These are phyloP conservation scores for Antidorcas marsupialis DNA, from an alignment of 2,113 vertebrate genomes.

Conservation along the genomic window DNA sequence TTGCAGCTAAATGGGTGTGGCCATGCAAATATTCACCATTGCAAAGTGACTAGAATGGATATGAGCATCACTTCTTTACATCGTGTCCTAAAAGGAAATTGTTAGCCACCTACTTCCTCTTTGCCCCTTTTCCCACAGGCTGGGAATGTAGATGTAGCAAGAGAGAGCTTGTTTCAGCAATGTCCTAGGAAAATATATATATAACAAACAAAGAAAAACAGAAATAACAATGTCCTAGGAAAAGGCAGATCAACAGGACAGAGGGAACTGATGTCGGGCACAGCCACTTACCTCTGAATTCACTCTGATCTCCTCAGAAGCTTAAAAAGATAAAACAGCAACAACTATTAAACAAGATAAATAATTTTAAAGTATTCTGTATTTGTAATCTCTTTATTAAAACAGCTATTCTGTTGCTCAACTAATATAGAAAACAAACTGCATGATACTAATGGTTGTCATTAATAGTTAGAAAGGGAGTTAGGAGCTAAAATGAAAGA, in stretches of 20 bases:
- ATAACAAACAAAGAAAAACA: background rate
- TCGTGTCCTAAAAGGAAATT: background rate
- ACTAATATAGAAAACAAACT: background rate
- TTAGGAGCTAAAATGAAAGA: background rate
- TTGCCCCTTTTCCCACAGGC: background rate
- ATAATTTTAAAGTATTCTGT: background rate
- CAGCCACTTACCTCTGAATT: background rate
- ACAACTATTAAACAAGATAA: background rate
- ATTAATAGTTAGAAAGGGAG: background rate
- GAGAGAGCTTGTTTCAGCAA: background rate
- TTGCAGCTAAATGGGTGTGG: background rate
- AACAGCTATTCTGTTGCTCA: background rate
- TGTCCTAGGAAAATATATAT: background rate
- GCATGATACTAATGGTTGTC: background rate
- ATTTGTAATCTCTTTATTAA: background rate
- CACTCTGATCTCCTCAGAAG: background rate
- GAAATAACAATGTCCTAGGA: background rate
- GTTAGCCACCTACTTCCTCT: background rate
- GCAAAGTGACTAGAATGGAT: background rate
- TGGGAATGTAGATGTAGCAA: background rate
- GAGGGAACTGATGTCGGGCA: background rate
- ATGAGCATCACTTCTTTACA: background rate
- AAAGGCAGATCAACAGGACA: background rate
- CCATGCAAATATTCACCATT: background rate
- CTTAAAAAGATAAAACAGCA: background rate